These are phyloP conservation scores for Nebria ingens DNA, from an alignment of 1,140 invertebrate species.

Conservation along the genomic window DNA sequence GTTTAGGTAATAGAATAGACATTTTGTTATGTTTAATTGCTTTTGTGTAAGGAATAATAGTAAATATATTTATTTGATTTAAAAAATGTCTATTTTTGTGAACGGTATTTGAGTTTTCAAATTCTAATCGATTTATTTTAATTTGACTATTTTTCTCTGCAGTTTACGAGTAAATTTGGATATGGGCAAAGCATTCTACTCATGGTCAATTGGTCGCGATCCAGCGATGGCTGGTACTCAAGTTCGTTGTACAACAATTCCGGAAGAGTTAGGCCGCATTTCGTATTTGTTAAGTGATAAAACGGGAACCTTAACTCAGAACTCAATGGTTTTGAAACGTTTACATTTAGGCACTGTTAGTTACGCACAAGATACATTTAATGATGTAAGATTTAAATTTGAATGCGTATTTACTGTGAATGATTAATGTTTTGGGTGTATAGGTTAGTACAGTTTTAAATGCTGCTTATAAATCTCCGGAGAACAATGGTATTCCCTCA, in stretches of 20 bases:
- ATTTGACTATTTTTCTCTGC: too few species aligned
- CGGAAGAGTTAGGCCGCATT: slow-evolving; percentile 95
- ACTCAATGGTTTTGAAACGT: slow-evolving; percentile 97
- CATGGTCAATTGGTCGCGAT: slow-evolving; percentile 93
- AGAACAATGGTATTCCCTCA: slow-evolving; percentile 11
- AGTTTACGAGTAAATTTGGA: slow-evolving; percentile 97
- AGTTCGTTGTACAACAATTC: slow-evolving; percentile 97
- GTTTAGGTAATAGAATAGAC: too few species aligned
- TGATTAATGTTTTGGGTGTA: slow-evolving; percentile 9
- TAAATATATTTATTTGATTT: slow-evolving; percentile 15
- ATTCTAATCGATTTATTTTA: too few species aligned
- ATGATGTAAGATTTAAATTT: slow-evolving; percentile 49
- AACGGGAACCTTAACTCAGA: slow-evolving; percentile 97
- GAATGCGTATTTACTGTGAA: slow-evolving; percentile 6
- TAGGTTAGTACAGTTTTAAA: slow-evolving; percentile 33
- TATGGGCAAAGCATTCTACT: slow-evolving; percentile 97
- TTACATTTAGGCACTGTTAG: slow-evolving; percentile 84
- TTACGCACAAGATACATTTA: slow-evolving; percentile 79
- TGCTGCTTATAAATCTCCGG: slow-evolving; percentile 32
- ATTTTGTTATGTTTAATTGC: too few species aligned
- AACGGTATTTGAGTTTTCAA: too few species aligned
- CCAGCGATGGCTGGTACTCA: slow-evolving; percentile 87
- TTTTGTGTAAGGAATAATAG: too few species aligned
- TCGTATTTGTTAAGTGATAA: slow-evolving; percentile 95
- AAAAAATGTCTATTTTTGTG: too few species aligned